Evolutionary conservation across 2,797 vertebrate genomes (phyloP).

Genomic region (Anguilla pacifica): DNA sequence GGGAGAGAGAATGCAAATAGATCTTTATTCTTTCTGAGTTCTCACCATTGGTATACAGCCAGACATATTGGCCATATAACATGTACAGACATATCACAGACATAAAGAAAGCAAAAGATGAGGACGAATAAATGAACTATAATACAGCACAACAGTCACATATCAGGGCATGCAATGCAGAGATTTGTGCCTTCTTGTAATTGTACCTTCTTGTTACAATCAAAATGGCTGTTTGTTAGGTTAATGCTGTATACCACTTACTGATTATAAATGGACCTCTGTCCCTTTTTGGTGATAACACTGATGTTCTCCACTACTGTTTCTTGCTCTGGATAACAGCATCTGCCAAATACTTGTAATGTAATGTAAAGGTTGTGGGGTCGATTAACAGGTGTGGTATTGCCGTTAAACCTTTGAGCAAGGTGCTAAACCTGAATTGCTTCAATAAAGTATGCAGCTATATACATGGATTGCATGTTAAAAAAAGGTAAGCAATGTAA

Average conservation of each 20-base stretch:
- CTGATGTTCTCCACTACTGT: not conserved
- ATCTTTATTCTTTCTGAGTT: not conserved
- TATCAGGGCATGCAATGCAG: not conserved
- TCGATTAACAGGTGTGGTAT: not conserved
- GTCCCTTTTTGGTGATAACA: not conserved
- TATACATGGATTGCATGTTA: not conserved
- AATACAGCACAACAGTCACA: not conserved
- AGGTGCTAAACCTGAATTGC: not conserved
- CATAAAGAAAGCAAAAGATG: not conserved
- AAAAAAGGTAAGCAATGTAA: not conserved
- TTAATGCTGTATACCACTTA: not conserved
- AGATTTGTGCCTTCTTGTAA: not conserved
- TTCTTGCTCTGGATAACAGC: not conserved
- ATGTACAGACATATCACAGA: not conserved
- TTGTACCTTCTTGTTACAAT: not conserved
- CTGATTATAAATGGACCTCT: not conserved
- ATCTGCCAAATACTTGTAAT: not conserved
- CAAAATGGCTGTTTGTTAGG: not conserved
- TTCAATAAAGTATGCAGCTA: not conserved
- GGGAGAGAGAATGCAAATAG: not conserved
- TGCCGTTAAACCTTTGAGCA: not conserved
- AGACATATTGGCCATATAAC: not conserved
- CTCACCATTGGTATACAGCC: not conserved
- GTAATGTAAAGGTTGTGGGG: not conserved
- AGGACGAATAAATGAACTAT: not conserved